These are phyloP conservation scores for Campoletis sonorensis DNA, from an alignment of 1,140 invertebrate genomes.

Conservation along the genomic window DNA sequence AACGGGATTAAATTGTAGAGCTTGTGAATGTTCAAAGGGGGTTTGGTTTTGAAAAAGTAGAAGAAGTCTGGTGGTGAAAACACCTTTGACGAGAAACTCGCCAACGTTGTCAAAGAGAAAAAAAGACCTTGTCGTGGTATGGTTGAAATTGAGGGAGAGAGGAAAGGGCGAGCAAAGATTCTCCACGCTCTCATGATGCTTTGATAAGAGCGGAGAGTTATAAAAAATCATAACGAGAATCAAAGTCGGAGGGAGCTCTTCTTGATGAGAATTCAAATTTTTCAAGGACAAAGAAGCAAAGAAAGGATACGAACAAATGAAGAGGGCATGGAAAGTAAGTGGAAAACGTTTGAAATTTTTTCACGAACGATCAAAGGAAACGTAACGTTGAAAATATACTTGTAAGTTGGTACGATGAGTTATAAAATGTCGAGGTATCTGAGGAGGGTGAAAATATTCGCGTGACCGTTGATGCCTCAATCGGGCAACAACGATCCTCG, in stretches of 20 bases:
- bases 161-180: too few species aligned
- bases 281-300: too few species aligned
- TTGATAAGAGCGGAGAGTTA: neutral
- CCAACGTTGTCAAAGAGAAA: neutral
- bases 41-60: neutral
- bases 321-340: too few species aligned
- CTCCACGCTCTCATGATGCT: neutral
- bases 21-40: neutral
- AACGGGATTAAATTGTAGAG: too few species aligned
- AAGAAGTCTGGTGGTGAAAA: neutral
- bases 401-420: neutral
- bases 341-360: too few species aligned
- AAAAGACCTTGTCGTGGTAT: too few species aligned
- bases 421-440: neutral
- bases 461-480: slow-evolving; percentile 25
- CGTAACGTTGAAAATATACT: neutral
- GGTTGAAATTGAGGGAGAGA: too few species aligned
- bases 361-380: too few species aligned
- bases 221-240: neutral
- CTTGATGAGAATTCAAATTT: too few species aligned
- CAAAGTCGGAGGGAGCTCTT: neutral
- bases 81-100: neutral
- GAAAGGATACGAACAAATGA: too few species aligned
- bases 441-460: neutral
- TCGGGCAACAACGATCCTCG: too few species aligned